Evolutionary conservation across 2,113 vertebrate genomes (phyloP).

Genomic region (Lota lota): DNA sequence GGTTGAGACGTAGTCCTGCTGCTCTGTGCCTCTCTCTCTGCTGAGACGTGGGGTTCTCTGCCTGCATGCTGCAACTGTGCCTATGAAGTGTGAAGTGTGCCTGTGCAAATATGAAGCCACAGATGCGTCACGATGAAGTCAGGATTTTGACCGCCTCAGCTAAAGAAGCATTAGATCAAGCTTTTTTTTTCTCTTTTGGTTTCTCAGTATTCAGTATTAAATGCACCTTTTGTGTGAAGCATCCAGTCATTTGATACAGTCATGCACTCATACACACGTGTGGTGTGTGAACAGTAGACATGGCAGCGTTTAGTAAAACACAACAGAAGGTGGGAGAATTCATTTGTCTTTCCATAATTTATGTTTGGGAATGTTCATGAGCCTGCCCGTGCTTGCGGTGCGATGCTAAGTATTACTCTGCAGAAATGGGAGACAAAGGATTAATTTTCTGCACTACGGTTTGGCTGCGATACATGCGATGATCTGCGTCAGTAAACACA

Average conservation of each 20-base stretch:
- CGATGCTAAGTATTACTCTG: conserved; percentile 43
- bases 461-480: conserved; percentile 21
- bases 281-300: conserved; percentile 41
- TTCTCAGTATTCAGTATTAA: conserved; percentile 12
- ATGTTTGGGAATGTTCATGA: conserved; percentile 55
- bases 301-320: conserved; percentile 29
- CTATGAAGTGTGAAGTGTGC: too few species aligned
- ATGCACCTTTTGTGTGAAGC: conserved; percentile 28
- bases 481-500: conserved; percentile 14
- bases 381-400: conserved; percentile 49
- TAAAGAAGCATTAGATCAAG: too few species aligned
- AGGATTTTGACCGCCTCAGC: too few species aligned
- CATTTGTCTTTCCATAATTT: conserved; percentile 56
- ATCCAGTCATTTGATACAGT: conserved; percentile 12
- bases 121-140: too few species aligned
- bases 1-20: too few species aligned
- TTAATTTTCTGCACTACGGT: conserved; percentile 42
- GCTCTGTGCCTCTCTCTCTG: too few species aligned
- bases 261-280: not conserved
- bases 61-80: too few species aligned
- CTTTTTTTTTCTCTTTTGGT: conserved; percentile 9
- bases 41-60: too few species aligned
- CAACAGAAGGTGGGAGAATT: conserved; percentile 34
- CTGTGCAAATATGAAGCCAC: too few species aligned
- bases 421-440: conserved; percentile 48